Conservation (phyloP, 2,797 vertebrate species). For the Graptemys geographica region DNA sequence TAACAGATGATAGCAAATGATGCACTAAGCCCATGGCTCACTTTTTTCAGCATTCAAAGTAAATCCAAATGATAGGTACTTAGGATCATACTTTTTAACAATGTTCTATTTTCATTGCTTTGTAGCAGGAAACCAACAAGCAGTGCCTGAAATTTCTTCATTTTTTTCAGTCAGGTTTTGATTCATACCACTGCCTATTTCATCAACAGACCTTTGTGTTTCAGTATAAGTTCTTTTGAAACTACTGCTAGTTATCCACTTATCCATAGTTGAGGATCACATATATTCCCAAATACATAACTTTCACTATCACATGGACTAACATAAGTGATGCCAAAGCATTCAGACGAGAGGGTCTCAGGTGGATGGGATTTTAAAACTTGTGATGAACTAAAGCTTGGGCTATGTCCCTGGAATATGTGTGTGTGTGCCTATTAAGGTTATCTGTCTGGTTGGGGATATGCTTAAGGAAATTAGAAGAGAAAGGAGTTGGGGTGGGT, state of each 20-base stretch:
- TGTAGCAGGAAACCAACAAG: not conserved
- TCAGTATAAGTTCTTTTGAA: not conserved
- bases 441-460: not conserved
- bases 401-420: not conserved
- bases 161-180: not conserved
- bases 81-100: constrained; percentile 1
- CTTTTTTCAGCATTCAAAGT: constrained; percentile 16
- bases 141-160: not conserved
- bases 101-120: not conserved
- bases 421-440: not conserved
- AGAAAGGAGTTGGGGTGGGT: not conserved
- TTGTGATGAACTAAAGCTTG: not conserved
- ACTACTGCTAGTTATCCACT: not conserved
- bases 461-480: not conserved
- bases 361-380: not conserved
- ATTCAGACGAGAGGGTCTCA: not conserved
- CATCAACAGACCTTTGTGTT: accelerated
- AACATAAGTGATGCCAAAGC: not conserved
- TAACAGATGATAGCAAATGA: constrained; percentile 32
- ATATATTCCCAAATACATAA: not conserved
- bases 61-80: not conserved
- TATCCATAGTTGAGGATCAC: not conserved
- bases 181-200: not conserved
- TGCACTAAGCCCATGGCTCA: not conserved
- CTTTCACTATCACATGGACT: not conserved